Evolutionary conservation across 2,888 invertebrate species (phyloP), one percentile per base, ranked within the genome.

Genomic region (Uropetala carovei): DNA sequence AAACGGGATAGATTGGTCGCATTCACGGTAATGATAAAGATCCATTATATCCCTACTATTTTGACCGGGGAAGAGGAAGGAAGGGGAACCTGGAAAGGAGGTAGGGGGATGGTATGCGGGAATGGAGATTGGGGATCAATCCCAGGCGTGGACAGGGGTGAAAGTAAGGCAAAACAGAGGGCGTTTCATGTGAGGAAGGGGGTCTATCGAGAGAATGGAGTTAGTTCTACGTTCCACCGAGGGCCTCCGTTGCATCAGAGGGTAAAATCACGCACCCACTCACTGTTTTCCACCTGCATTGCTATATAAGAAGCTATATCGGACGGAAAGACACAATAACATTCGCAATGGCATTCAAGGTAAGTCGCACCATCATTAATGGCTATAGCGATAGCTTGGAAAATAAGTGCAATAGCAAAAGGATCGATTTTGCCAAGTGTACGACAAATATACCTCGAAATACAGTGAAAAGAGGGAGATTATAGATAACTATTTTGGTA

Each of bases 271-370:
- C 43, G 64, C 64, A 68, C 30, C 68, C 18, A 59, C 60, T 43
- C 89, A 43, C 59, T 30, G n/a, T 43, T 27, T 60, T 59, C 89
- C 18, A 64, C 64, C 89, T 27, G 64, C 43, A 59, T n/a, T 60
- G 30, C 64, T 89, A 89, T 89, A 89, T 43, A 64, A 89, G 43
- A 43, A 30, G 30, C 43, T 18, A 0, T 22, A 14, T 18, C 18
- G 30, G n/a, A 64, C 9, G 5, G n/a, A 7, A 89, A 64, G 60
- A 7, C 11, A 16, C 89, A 89, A 43, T 43, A 64, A 4, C 58
- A 30, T 60, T 86, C 86, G 86, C 60, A 27, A 86, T 86, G 86
- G 86, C 89, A 89, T 64, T 89, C 64, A 89, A 89, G 64, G 89
- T 89, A 89, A 43, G 43, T 43, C 43, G 43, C 43, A 43, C 43